Evolutionary conservation across 35 echinoderm and acorn worm species (phyloP).

Genomic region (Apostichopus parvimensis): DNA sequence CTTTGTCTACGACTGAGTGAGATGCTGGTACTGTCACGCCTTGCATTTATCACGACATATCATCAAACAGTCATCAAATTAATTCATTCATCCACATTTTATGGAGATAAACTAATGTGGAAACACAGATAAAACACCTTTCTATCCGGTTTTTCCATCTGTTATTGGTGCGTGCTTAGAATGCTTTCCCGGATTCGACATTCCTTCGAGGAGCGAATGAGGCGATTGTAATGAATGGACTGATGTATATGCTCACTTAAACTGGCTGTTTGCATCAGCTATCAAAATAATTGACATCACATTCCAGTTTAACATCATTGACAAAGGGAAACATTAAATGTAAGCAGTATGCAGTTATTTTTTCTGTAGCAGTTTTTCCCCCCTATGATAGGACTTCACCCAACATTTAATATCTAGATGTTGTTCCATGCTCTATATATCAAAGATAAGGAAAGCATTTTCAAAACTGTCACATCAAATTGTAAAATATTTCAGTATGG

Average conservation of each 20-base stretch:
- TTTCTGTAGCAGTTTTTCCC: too few species aligned
- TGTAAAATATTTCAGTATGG: not conserved
- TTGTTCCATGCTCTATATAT: not conserved
- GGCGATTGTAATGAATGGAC: not conserved
- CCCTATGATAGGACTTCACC: too few species aligned
- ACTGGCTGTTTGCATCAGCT: not conserved
- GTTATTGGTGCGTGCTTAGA: not conserved
- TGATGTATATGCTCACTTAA: not conserved
- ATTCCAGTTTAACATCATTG: not conserved
- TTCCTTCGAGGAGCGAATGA: not conserved
- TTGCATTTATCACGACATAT: not conserved
- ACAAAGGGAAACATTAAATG: not conserved
- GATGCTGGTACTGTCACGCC: not conserved
- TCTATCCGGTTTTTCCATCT: not conserved
- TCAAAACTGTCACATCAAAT: not conserved
- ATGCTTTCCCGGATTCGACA: not conserved
- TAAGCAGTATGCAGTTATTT: too few species aligned
- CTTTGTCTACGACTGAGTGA: not conserved
- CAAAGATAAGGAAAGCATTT: not conserved
- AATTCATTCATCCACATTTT: not conserved
- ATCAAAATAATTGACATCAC: not conserved
- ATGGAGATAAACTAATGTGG: not conserved
- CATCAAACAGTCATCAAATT: not conserved
- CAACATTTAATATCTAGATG: too few species aligned
- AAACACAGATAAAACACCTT: not conserved